These are phyloP conservation scores for Campylomormyrus tamandua DNA, from an alignment of 2,113 vertebrate species.

Conservation along the genomic window DNA sequence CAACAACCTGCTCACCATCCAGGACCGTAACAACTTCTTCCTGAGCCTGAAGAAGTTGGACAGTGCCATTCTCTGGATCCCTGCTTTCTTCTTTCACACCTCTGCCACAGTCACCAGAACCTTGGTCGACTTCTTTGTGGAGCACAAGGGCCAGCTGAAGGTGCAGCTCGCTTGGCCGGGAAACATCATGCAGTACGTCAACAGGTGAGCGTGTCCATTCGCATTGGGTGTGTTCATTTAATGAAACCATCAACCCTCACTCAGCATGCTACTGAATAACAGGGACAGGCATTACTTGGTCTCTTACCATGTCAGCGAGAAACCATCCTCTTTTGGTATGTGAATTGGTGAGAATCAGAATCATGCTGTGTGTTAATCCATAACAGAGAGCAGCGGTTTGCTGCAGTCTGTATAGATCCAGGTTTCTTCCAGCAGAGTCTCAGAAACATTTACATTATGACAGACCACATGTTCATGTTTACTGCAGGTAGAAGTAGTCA, in stretches of 20 bases:
- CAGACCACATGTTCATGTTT: neutral
- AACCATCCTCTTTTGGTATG: neutral
- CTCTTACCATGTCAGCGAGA: neutral
- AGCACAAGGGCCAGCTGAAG: constrained; percentile 84
- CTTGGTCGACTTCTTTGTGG: constrained; percentile 93
- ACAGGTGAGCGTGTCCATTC: constrained; percentile 66
- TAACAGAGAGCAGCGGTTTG: neutral
- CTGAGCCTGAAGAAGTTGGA: constrained; percentile 91
- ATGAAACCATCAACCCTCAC: neutral
- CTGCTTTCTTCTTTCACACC: constrained; percentile 94
- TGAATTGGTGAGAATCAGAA: neutral
- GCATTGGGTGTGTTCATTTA: neutral
- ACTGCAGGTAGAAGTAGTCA: neutral
- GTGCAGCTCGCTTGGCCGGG: constrained; percentile 93
- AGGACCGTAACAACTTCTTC: constrained; percentile 97
- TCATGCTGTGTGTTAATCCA: neutral
- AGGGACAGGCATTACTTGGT: neutral
- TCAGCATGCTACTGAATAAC: neutral
- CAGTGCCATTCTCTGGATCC: constrained; percentile 91
- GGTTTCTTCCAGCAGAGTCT: neutral
- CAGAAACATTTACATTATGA: neutral
- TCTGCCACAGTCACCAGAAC: constrained; percentile 91
- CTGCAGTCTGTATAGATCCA: neutral
- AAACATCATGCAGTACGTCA: constrained; percentile 95
- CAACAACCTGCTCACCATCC: constrained; percentile 93